Evolutionary conservation across 64 coral and sea anemone genomes (phyloP).

Genomic region (Platygyra sinensis): DNA sequence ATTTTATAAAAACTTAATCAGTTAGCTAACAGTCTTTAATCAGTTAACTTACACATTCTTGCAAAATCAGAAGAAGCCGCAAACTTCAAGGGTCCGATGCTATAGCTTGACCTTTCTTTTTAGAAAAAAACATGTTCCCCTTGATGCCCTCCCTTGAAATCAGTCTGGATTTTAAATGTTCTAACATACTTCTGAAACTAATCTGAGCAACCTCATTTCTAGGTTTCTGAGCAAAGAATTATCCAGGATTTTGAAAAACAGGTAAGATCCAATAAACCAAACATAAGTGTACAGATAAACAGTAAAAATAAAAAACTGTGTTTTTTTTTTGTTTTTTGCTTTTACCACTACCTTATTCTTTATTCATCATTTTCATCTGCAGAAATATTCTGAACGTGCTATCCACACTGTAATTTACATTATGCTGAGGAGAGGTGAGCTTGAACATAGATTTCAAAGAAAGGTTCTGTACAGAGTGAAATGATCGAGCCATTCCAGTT

Average conservation of each 20-base stretch:
- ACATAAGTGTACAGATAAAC: neutral
- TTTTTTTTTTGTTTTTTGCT: too few relatives aligned
- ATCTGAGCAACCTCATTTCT: neutral
- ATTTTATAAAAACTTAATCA: too few relatives aligned
- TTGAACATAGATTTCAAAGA: constrained; percentile 93
- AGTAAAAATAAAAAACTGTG: neutral
- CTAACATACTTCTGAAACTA: neutral
- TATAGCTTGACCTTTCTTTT: too few relatives aligned
- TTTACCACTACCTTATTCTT: neutral
- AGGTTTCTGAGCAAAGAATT: constrained; percentile 98
- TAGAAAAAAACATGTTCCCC: too few relatives aligned
- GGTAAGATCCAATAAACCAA: constrained; percentile 13
- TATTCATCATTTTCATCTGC: neutral
- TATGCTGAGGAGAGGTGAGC: constrained; percentile 93
- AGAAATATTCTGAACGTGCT: constrained; percentile 96
- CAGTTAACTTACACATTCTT: too few relatives aligned
- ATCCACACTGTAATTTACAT: constrained; percentile 92
- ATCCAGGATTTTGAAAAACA: constrained; percentile 95
- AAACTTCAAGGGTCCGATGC: too few relatives aligned
- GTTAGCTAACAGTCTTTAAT: too few relatives aligned
- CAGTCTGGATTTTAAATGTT: neutral
- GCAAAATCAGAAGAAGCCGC: too few relatives aligned
- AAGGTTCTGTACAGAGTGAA: constrained; percentile 95
- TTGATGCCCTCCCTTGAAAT: neutral
- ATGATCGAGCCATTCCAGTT: constrained; percentile 13